Percentiles rank a stretch among this genome's conserved stretches.
phyloP scores from a whole-genome alignment of 2,888 invertebrate genomes.

The Merodon equestris region DNA sequence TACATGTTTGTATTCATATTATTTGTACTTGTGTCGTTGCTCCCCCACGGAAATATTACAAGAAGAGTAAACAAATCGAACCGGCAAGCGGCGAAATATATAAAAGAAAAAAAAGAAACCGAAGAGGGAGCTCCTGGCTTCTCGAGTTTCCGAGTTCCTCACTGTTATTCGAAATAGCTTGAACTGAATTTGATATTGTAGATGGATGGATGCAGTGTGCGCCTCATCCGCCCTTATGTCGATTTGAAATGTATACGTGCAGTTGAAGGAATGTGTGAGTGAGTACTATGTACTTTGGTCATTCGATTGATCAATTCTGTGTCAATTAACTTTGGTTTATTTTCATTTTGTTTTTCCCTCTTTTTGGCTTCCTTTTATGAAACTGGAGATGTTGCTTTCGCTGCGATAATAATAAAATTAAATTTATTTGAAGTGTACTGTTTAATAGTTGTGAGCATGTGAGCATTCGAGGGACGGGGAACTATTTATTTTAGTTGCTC shows the following conservation, averaged over 20 bases:
- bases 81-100: neutral
- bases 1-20: neutral
- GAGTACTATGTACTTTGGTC: slow-evolving; percentile 3
- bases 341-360: neutral
- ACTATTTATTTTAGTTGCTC: too few species aligned
- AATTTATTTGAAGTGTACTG: too few species aligned
- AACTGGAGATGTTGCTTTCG: too few species aligned
- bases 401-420: too few species aligned
- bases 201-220: slow-evolving; percentile 3
- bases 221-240: slow-evolving; percentile 21
- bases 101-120: too few species aligned
- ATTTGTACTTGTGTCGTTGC: slow-evolving; percentile 5
- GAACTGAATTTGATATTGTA: neutral
- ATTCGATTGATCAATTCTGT: slow-evolving; percentile 20
- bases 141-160: neutral
- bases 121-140: neutral
- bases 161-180: slow-evolving; percentile 16
- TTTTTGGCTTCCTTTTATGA: too few species aligned
- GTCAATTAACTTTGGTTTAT: slow-evolving; percentile 15
- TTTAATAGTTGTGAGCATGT: too few species aligned
- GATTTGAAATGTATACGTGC: slow-evolving; percentile 1
- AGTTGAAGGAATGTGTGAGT: neutral
- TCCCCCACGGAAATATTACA: slow-evolving; percentile 9
- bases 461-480: too few species aligned
- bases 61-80: slow-evolving; percentile 34